A percentile compares a stretch with the other conserved stretches of the same genome.
These are phyloP conservation scores for Hirtodrosophila alboralis DNA, from an alignment of 2,888 invertebrate species.

Conservation along the genomic window DNA sequence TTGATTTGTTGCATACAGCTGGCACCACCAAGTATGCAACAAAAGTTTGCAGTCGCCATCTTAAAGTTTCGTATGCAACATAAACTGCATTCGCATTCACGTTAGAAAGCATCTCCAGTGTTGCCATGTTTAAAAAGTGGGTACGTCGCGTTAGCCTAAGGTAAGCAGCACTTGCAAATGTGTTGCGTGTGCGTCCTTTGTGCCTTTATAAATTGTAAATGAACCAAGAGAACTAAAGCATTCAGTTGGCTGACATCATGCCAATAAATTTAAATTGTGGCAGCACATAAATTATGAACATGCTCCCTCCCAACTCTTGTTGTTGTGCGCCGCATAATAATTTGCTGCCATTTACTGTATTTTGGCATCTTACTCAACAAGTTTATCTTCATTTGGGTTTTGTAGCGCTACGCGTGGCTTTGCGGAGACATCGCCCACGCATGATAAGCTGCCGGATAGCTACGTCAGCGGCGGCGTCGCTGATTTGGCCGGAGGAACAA, in stretches of 20 bases:
- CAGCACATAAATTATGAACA: conserved; percentile 38
- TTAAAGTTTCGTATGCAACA: conserved; percentile 31
- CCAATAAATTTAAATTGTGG: conserved; percentile 34
- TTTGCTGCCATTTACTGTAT: no score
- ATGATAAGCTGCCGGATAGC: conserved; percentile 75
- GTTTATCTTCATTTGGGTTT: conserved; percentile 26
- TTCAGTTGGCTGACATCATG: conserved; percentile 56
- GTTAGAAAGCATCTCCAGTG: conserved; percentile 37
- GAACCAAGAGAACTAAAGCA: conserved; percentile 19
- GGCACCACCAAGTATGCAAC: conserved; percentile 47
- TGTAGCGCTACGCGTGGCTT: conserved; percentile 82
- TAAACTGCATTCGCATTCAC: conserved; percentile 20
- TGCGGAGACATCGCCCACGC: conserved; percentile 81
- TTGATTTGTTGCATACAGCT: conserved; percentile 39
- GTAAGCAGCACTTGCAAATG: conserved; percentile 67
- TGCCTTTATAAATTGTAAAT: conserved; percentile 56
- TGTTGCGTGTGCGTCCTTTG: conserved; percentile 6
- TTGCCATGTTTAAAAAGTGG: conserved; percentile 83
- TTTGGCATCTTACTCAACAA: conserved; percentile 53
- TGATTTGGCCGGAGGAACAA: conserved; percentile 35
- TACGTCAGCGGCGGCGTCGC: conserved; percentile 26
- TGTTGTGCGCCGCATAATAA: conserved; percentile 12
- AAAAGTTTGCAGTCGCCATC: conserved; percentile 29
- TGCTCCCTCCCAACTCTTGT: background rate
- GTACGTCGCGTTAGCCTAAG: conserved; percentile 83